Conservation (phyloP, 1,140 invertebrate species). For the Procambarus virginalis region DNA sequence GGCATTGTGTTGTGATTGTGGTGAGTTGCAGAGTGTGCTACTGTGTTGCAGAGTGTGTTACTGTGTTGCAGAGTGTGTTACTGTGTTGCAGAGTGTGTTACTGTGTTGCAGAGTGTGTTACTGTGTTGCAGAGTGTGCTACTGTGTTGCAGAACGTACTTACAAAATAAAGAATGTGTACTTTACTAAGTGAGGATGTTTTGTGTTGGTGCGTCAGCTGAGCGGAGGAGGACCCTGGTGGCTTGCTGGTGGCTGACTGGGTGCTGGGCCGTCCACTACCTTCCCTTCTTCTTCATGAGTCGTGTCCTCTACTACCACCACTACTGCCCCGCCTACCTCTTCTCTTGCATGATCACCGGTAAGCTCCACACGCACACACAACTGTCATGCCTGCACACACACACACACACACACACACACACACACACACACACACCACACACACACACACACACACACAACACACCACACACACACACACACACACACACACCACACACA, state of each 20-base stretch:
- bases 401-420: neutral
- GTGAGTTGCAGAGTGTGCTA: no score
- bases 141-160: no score
- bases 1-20: no score
- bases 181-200: no score
- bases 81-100: no score
- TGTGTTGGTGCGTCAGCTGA: slow-evolving; percentile 1
- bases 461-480: slow-evolving; percentile 7
- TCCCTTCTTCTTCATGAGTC: slow-evolving; percentile 69
- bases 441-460: slow-evolving; percentile 1
- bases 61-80: no score
- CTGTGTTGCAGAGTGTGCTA: no score
- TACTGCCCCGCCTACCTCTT: slow-evolving; percentile 69
- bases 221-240: slow-evolving; percentile 11
- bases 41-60: no score
- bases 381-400: neutral
- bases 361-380: neutral
- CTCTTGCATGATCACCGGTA: slow-evolving; percentile 70
- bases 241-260: slow-evolving; percentile 47
- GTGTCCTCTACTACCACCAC: slow-evolving; percentile 70
- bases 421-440: neutral
- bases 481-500: neutral
- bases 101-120: no score
- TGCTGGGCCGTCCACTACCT: slow-evolving; percentile 69
- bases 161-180: no score